Percentiles rank a stretch among this genome's conserved stretches.
Evolutionary conservation across 2,113 vertebrate species (phyloP).

Genomic region (Otis tarda): DNA sequence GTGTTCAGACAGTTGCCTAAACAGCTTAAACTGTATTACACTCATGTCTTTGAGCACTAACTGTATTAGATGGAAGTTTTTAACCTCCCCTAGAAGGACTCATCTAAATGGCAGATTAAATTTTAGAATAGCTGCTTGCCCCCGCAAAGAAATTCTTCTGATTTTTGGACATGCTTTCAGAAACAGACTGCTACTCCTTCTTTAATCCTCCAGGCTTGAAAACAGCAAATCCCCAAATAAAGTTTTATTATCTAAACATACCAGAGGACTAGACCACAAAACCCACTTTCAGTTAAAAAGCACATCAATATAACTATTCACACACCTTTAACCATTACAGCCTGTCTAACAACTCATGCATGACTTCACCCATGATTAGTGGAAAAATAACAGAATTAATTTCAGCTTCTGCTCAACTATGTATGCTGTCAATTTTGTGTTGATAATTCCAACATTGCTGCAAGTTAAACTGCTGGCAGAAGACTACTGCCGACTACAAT

Average conservation of each 20-base stretch:
- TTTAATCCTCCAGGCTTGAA: not conserved
- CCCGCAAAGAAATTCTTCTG: not conserved
- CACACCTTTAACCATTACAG: not conserved
- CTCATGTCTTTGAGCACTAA: not conserved
- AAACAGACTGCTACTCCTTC: not conserved
- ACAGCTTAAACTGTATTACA: not conserved
- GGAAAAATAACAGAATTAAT: not conserved
- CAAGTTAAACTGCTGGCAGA: not conserved
- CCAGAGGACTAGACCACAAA: not conserved
- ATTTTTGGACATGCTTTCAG: not conserved
- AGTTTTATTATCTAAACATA: not conserved
- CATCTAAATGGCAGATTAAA: not conserved
- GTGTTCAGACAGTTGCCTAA: not conserved
- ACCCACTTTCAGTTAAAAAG: not conserved
- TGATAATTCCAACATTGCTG: not conserved
- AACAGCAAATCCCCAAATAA: not conserved
- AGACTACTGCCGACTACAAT: not conserved
- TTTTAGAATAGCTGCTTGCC: not conserved
- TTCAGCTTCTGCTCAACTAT: not conserved
- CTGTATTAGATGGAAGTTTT: not conserved
- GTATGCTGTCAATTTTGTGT: not conserved
- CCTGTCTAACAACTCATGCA: not conserved
- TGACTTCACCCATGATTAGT: not conserved
- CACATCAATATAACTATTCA: not conserved
- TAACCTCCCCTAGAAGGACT: not conserved